Base-by-base conservation (phyloP, 2,113 vertebrate species). In the Tamias sibiricus region DNA sequence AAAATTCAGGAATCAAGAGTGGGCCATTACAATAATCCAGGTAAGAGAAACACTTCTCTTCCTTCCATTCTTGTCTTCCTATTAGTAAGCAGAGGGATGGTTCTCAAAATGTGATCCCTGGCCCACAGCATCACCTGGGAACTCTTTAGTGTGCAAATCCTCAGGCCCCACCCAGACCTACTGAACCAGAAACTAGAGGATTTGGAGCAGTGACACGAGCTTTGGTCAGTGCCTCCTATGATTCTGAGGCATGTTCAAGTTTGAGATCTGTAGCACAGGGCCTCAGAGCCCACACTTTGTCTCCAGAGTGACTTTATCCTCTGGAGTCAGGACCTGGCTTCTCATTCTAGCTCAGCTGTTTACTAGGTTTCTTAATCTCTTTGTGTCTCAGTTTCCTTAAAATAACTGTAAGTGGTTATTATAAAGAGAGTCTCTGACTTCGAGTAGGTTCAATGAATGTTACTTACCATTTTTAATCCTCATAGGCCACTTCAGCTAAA, bases 331-430 rank as follows among this genome's bases (percentile, higher is more conserved):
- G 24, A 62, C 6, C 2, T 37, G 87, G 32, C 30, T 87, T 66
- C 40, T 49, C 2, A 16, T 40, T 64, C 59, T 42, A 42, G 47
- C 83, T 84, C 64, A 76, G 35, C n/a, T 26, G 30, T 76, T 79
- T 11, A 75, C 44, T 35, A 82, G n/a, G 37, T 87, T 82, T 74
- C 26, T 94, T 77, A 62, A 86, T 75, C n/a, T 72, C 74, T 40
- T 32, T 75, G 74, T 81, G 82, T 74, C 91, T 92, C 66, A 47
- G 16, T 86, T 87, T 95, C 75, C 77, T 62, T 68, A 71, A n/a
- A 79, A 64, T n/a, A 49, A 90, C 26, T 49, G 44, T 47, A 24
- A 5, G 7, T 40, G 37, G 62, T 26, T 54, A 81, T 59, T 69
- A 37, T 37, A 92, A 80, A 91, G 72, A 85, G 12, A 49, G 1